These are phyloP conservation scores for Oryzaephilus surinamensis DNA, from an alignment of 1,140 invertebrate genomes.

Conservation along the genomic window DNA sequence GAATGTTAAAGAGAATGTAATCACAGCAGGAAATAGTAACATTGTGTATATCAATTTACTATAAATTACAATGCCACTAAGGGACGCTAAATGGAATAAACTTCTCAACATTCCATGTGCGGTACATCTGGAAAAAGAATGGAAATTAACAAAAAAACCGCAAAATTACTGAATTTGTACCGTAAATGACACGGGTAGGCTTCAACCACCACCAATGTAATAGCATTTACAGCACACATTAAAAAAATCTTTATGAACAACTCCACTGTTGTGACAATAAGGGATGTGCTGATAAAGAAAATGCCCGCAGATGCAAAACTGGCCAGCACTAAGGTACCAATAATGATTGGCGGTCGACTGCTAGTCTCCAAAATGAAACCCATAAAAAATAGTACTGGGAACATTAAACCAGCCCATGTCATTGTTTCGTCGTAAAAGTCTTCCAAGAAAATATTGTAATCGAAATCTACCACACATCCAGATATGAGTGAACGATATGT, in stretches of 20 bases:
- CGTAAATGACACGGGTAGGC: slow-evolving; percentile 30
- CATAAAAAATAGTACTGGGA: slow-evolving; percentile 20
- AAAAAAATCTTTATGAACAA: slow-evolving; percentile 23
- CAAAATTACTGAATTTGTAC: slow-evolving; percentile 8
- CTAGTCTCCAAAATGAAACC: slow-evolving; percentile 25
- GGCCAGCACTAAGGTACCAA: slow-evolving; percentile 15
- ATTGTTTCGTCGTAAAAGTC: slow-evolving; percentile 29
- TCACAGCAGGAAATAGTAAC: slow-evolving; percentile 26
- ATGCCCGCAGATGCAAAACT: slow-evolving; percentile 23
- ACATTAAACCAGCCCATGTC: slow-evolving; percentile 28
- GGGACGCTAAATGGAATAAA: slow-evolving; percentile 28
- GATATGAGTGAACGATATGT: slow-evolving; percentile 33
- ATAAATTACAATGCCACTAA: slow-evolving; percentile 31
- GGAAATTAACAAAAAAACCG: not conserved
- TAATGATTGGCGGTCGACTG: slow-evolving; percentile 21
- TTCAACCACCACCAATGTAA: slow-evolving; percentile 29
- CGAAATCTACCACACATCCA: slow-evolving; percentile 33
- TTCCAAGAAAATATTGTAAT: slow-evolving; percentile 35
- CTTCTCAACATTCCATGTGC: slow-evolving; percentile 31
- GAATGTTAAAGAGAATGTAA: slow-evolving; percentile 24
- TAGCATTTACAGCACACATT: slow-evolving; percentile 26
- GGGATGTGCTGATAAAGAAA: slow-evolving; percentile 23
- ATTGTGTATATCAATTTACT: slow-evolving; percentile 20
- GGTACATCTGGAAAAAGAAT: slow-evolving; percentile 28
- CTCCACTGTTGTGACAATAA: slow-evolving; percentile 23